Evolutionary conservation across 2,113 vertebrate species (phyloP).

Genomic region (Vidua chalybeata): DNA sequence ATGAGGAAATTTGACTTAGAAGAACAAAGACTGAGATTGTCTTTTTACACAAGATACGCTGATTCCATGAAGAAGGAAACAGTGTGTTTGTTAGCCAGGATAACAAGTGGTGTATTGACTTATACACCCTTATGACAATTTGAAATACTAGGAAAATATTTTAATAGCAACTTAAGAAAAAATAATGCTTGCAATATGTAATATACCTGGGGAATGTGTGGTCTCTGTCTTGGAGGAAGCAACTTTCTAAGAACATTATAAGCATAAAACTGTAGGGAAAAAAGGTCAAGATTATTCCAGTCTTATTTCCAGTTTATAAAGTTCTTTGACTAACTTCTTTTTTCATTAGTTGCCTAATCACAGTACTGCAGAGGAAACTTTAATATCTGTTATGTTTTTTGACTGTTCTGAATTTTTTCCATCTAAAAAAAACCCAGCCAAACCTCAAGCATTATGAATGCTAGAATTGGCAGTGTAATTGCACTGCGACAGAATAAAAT

Average conservation of each 20-base stretch:
- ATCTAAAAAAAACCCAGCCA: background rate
- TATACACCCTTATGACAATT: background rate
- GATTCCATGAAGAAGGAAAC: background rate
- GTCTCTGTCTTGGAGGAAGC: background rate
- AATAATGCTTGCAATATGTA: background rate
- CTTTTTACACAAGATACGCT: background rate
- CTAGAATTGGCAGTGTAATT: background rate
- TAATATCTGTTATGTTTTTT: background rate
- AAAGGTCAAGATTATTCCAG: background rate
- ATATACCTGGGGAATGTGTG: background rate
- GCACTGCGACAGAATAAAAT: background rate
- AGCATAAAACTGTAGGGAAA: background rate
- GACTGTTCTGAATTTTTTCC: background rate
- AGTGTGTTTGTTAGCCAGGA: background rate
- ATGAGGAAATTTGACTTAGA: background rate
- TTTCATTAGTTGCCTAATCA: background rate
- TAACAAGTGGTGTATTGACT: background rate
- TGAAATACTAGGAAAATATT: background rate
- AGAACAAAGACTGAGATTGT: background rate
- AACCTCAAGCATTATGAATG: rapidly evolving
- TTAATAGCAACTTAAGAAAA: background rate
- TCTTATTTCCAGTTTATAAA: background rate
- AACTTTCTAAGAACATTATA: background rate
- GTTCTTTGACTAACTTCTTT: background rate
- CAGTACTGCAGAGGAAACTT: background rate